Percentiles rank a stretch among this genome's conserved stretches.
These are phyloP conservation scores for Neodon shergylaensis DNA, from an alignment of 2,113 vertebrate genomes.

Conservation along the genomic window DNA sequence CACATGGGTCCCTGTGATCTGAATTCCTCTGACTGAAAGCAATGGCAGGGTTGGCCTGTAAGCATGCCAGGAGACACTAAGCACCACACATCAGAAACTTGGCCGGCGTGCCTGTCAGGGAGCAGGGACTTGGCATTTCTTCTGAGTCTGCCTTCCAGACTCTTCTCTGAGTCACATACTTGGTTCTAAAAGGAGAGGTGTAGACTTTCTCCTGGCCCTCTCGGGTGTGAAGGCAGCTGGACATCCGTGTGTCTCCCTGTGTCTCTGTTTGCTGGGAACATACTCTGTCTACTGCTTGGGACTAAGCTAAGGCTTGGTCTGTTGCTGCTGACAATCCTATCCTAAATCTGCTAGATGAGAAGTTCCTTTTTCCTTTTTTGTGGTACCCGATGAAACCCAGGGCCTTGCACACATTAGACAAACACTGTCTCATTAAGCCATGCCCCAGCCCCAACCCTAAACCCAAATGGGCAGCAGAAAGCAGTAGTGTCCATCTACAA, in stretches of 20 bases:
- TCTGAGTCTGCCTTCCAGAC: background rate
- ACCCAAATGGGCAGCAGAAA: background rate
- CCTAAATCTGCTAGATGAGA: background rate
- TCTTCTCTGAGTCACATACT: background rate
- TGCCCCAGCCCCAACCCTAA: background rate
- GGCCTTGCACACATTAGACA: background rate
- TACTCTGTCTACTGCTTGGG: background rate
- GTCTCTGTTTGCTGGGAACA: background rate
- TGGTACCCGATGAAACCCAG: background rate
- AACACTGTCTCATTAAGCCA: background rate
- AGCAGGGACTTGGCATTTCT: background rate
- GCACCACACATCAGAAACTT: accelerated
- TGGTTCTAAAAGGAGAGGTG: background rate
- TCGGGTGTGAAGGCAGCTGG: background rate
- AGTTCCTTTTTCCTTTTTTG: background rate
- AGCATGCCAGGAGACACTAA: background rate
- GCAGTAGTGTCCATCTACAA: background rate
- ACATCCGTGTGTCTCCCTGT: background rate
- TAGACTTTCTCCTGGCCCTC: background rate
- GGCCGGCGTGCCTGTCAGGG: background rate
- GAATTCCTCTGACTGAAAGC: background rate
- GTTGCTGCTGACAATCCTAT: background rate
- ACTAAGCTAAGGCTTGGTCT: background rate
- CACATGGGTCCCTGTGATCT: background rate
- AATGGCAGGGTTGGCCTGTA: background rate